Base-by-base conservation (phyloP, 2,888 invertebrate genomes). In the Linnaemya vulpina region DNA sequence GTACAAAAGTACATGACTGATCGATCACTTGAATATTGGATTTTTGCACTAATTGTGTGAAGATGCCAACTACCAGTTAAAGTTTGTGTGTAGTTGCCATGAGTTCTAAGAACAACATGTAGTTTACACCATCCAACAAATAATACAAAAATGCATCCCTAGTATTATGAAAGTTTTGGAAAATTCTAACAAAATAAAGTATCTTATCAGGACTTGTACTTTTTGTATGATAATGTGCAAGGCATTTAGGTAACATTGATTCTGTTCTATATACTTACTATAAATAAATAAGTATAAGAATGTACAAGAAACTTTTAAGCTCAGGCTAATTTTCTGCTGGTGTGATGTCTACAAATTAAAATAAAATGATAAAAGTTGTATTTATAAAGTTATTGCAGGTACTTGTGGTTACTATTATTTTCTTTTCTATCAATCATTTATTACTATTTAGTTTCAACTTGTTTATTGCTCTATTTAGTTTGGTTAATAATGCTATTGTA, bases 321-420 rank as follows among this genome's bases (percentile, higher is more conserved):
- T 70, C 81, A 70, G 77, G 10, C 30, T 84, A 30, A n/a, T 85
- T 71, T 84, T 77, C 83, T 65, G 17, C 60, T 55, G 55, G 22
- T 55, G 63, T 63, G 51, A 53, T 60, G 49, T 40, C 30, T 70
- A 30, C n/a, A 80, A 80, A 77, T 84, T 73, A 85, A 75, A 86
- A 76, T 65, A 75, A 79, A 86, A 86, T 74, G 76, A 76, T 7
- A 88, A 89, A 89, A 88, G 22, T 25, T 89, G 84, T 89, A 86
- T 86, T 86, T 83, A 86, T 87, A 88, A 88, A 49, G 65, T 89
- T 88, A 88, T 89, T 91, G 91, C 92, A 92, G 92, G 92, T 92
- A 92, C 92, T 91, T 91, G 90, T 90, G 92, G 91, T 92, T 90
- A 89, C 91, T 91, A 90, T 91, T 89, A 49, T 84, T 77, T 35